Evolutionary conservation across 2,888 invertebrate genomes (phyloP).

Genomic region (Dolichopus griseipennis): DNA sequence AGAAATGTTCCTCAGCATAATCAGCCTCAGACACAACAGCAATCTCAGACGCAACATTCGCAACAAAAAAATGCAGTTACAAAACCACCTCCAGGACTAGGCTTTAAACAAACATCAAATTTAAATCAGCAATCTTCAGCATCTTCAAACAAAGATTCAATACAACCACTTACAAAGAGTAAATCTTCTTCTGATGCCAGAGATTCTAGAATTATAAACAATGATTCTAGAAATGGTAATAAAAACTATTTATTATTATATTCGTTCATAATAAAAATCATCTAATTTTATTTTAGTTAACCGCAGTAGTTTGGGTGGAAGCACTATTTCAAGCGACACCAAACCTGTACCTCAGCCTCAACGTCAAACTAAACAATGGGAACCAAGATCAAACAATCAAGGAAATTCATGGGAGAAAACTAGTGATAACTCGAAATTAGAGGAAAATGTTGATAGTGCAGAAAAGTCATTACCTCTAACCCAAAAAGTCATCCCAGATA

Average conservation of each 20-base stretch:
- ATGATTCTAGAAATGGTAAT: slow-evolving; percentile 27
- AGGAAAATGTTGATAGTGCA: background rate
- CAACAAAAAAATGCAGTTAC: slow-evolving; percentile 23
- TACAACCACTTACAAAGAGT: slow-evolving; percentile 35
- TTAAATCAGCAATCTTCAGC: slow-evolving; percentile 22
- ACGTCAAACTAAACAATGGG: slow-evolving; percentile 2
- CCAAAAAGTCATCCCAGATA: slow-evolving; percentile 20
- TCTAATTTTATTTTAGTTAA: background rate
- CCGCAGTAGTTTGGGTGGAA: background rate
- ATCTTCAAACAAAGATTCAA: slow-evolving; percentile 23
- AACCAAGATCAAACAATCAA: background rate
- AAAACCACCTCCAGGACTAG: slow-evolving; percentile 30
- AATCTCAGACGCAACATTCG: slow-evolving; percentile 31
- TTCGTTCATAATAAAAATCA: no score
- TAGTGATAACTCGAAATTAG: slow-evolving; percentile 6
- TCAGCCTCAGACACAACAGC: slow-evolving; percentile 21
- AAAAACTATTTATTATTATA: no score
- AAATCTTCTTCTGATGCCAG: slow-evolving; percentile 24
- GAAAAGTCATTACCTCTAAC: slow-evolving; percentile 14
- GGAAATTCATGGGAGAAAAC: slow-evolving; percentile 6
- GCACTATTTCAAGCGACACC: slow-evolving; percentile 10
- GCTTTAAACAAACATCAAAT: slow-evolving; percentile 22
- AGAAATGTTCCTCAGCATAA: slow-evolving; percentile 21
- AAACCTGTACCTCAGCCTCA: background rate
- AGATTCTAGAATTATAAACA: background rate